Base-by-base conservation (phyloP, 2,888 invertebrate genomes). In the Elegia similella region DNA sequence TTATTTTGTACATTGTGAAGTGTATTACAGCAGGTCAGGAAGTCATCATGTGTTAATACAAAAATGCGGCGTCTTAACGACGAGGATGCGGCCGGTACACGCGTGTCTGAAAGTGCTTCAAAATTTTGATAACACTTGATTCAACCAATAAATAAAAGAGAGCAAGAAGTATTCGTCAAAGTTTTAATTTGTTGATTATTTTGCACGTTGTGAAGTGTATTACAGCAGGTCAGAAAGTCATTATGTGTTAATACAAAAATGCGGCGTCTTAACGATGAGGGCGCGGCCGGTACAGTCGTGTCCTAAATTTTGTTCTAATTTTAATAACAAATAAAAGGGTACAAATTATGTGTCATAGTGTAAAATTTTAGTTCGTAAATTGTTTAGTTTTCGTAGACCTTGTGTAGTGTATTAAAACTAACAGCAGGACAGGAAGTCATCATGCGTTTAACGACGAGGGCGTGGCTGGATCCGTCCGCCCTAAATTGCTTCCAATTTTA, bases 31-130 rank as follows among this genome's bases (percentile, higher is more conserved):
- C 15, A n/a, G 29, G 8, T 30, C 32, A 54, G 60, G 60, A 61
- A 63, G 64, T 69, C 72, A 70, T 73, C 68, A 78, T 75, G 63
- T 63, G 66, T 69, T 82, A 80, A 82, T 70, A 79, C 68, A 73
- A 76, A 76, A 76, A 69, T 81, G 82, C 80, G 75, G 76, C 60
- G 61, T 74, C 78, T 76, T 86, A 86, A 86, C 82, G 86, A 87
- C 75, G 59, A 65, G 85, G 84, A n/a, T 58, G 81, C 68, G 84
- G 78, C 62, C n/a, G n/a, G 72, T 74, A 75, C 69, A 78, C 76
- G 77, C 79, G 79, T 62, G 73, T 62, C 67, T 68, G 59, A 76
- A 78, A 78, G 75, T 70, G 68, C 66, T 54, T 64, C n/a, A n/a
- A n/a, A n/a, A n/a, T n/a, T n/a, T n/a, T n/a, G n/a, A n/a, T n/a